Conservation (phyloP, 2,888 invertebrate species). For the Mythimna lalbum region DNA sequence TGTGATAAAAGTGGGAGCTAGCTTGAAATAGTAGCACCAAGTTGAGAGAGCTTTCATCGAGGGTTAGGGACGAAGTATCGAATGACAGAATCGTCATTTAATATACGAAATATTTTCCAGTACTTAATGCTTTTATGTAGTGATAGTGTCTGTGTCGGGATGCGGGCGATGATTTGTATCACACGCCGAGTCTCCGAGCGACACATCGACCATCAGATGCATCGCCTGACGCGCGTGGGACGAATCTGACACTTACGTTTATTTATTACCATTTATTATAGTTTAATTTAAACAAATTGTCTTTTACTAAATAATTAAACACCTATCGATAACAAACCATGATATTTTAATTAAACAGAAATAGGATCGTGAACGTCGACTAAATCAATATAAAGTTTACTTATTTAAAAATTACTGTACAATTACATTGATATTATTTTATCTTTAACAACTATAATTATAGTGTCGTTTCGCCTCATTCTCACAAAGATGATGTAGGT, state of each 20-base stretch:
- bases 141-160: conserved; percentile 42
- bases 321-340: conserved; percentile 16
- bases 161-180: conserved; percentile 65
- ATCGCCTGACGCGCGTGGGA: conserved; percentile 41
- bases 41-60: conserved; percentile 1
- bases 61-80: neutral
- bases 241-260: conserved; percentile 38
- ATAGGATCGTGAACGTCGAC: conserved; percentile 1
- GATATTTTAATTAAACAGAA: conserved; percentile 24
- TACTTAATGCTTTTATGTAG: conserved; percentile 43
- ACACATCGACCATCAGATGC: conserved; percentile 50
- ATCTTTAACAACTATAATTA: neutral
- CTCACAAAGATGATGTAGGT: conserved; percentile 12
- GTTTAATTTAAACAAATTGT: conserved; percentile 46
- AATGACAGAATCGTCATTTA: conserved; percentile 44
- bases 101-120: conserved; percentile 57
- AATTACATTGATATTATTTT: neutral
- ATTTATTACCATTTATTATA: conserved; percentile 39
- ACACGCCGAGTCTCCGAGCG: conserved; percentile 52
- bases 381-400: neutral
- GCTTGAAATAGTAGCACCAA: neutral
- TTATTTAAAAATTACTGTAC: neutral
- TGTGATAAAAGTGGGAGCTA: neutral
- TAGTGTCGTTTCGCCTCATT: neutral
- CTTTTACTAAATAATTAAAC: conserved; percentile 31